Evolutionary conservation across 1,140 invertebrate genomes (phyloP).

Genomic region (Gonatopus flavifemur): DNA sequence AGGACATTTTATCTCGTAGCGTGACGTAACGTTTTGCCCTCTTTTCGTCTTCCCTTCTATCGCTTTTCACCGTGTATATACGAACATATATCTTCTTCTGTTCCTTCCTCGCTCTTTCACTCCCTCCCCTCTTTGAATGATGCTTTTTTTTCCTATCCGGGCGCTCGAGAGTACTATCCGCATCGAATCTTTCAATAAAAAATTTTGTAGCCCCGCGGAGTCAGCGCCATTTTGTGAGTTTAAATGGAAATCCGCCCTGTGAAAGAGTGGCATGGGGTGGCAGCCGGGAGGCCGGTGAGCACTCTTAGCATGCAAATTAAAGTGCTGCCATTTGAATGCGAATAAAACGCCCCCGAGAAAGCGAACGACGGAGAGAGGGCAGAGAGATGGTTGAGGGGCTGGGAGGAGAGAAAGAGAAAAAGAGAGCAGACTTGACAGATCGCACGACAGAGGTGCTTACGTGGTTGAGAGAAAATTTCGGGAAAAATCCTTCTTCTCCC

Average conservation of each 20-base stretch:
- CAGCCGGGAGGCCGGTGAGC: slow-evolving; percentile 33
- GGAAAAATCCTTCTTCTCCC: slow-evolving; percentile 27
- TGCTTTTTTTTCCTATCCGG: slow-evolving; percentile 15
- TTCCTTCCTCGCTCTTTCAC: neutral
- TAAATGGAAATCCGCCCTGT: slow-evolving; percentile 56
- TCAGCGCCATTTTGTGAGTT: slow-evolving; percentile 59
- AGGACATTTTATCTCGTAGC: slow-evolving; percentile 55
- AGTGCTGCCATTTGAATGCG: slow-evolving; percentile 57
- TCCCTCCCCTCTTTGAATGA: neutral
- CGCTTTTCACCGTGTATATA: slow-evolving; percentile 1
- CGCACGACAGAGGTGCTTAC: slow-evolving; percentile 46
- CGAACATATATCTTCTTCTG: too few relatives aligned
- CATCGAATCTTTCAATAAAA: slow-evolving; percentile 60
- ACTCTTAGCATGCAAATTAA: slow-evolving; percentile 61
- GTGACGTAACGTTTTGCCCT: slow-evolving; percentile 35
- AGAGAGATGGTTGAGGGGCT: slow-evolving; percentile 12
- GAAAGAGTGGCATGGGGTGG: slow-evolving; percentile 35
- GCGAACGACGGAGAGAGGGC: neutral
- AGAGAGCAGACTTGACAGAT: slow-evolving; percentile 42
- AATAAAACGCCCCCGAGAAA: slow-evolving; percentile 50
- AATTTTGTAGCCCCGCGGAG: slow-evolving; percentile 57
- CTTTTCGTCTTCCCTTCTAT: slow-evolving; percentile 7
- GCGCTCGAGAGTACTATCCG: slow-evolving; percentile 45
- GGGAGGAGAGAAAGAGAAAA: slow-evolving; percentile 13
- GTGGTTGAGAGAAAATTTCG: slow-evolving; percentile 38